Evolutionary conservation across 2,797 vertebrate species (phyloP).

Genomic region (Eospalax fontanierii): DNA sequence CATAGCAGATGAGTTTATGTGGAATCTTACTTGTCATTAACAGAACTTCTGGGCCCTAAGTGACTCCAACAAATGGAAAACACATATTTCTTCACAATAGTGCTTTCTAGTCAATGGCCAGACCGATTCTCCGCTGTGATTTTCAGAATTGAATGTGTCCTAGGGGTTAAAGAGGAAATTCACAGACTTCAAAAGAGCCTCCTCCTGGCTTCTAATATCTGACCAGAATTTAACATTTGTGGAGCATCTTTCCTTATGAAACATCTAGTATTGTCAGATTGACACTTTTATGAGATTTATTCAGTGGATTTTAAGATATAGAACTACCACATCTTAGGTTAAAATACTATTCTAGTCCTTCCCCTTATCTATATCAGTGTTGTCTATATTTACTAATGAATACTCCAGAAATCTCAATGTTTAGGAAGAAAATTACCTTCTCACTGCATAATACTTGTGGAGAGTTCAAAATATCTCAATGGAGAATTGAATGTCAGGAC

Average conservation of each 20-base stretch:
- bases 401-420: conserved; percentile 20
- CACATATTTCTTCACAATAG: background rate
- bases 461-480: conserved; percentile 9
- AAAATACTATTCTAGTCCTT: conserved; percentile 13
- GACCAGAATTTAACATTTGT: conserved; percentile 40
- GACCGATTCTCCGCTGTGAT: background rate
- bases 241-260: conserved; percentile 22
- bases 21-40: background rate
- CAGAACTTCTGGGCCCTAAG: background rate
- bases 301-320: conserved; percentile 30
- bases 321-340: conserved; percentile 19
- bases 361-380: background rate
- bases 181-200: background rate
- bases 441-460: background rate
- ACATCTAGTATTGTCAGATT: background rate
- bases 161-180: background rate
- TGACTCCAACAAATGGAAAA: background rate
- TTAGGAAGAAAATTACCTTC: background rate
- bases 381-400: conserved; percentile 40
- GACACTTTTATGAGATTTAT: conserved; percentile 59
- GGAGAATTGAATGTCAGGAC: background rate
- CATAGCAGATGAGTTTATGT: background rate
- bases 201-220: conserved; percentile 42
- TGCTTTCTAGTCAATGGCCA: background rate
- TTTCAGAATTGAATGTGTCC: conserved; percentile 11